These are phyloP conservation scores for Fragum whitleyi DNA, from an alignment of 2,888 invertebrate species.

Conservation along the genomic window DNA sequence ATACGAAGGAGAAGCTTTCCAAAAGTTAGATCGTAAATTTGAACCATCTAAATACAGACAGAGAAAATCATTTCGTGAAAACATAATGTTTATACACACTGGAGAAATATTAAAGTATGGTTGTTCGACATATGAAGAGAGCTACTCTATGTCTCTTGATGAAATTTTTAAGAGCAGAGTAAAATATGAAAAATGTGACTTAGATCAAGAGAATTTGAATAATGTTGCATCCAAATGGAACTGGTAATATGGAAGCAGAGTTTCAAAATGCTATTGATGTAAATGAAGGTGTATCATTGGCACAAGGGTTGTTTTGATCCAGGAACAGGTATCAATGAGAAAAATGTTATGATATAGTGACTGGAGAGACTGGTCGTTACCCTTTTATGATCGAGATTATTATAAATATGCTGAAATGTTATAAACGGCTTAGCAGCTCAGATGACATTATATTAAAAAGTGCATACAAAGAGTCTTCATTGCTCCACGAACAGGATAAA, in stretches of 20 bases:
- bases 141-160: constrained; percentile 14
- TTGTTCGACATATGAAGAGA: constrained; percentile 38
- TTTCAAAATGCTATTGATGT: constrained; percentile 30
- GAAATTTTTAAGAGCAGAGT: constrained; percentile 21
- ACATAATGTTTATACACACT: constrained; percentile 76
- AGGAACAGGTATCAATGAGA: constrained; percentile 1
- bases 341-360: too few species aligned
- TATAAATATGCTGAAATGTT: constrained; percentile 13
- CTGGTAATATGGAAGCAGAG: constrained; percentile 14
- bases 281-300: constrained; percentile 11
- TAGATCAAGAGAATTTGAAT: background rate
- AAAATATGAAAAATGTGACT: constrained; percentile 18
- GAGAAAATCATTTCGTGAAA: constrained; percentile 70
- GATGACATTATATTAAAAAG: too few species aligned
- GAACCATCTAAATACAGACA: constrained; percentile 56
- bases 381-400: constrained; percentile 46
- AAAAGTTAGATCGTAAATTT: constrained; percentile 46
- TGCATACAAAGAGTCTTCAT: too few species aligned
- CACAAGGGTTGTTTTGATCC: constrained; percentile 44
- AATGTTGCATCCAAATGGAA: background rate
- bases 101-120: constrained; percentile 64
- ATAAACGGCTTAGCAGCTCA: too few species aligned
- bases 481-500: too few species aligned
- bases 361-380: too few species aligned
- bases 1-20: constrained; percentile 21